These are phyloP conservation scores for Bucorvus abyssinicus DNA, from an alignment of 2,797 vertebrate genomes.

Conservation along the genomic window DNA sequence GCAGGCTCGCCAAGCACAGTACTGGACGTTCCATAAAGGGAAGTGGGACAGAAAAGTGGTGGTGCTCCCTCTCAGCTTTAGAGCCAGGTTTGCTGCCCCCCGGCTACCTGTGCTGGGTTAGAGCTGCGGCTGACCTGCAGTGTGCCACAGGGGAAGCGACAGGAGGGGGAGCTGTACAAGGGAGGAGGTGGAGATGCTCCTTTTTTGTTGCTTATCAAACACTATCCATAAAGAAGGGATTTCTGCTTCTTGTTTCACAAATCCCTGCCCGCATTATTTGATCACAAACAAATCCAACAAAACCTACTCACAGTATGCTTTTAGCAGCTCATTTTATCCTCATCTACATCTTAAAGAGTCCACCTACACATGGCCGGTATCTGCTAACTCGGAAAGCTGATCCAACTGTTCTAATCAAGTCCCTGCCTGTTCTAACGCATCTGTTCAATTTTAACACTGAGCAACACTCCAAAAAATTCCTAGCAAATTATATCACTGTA, in stretches of 20 bases:
- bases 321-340: constrained; percentile 58
- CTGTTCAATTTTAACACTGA: neutral
- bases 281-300: constrained; percentile 55
- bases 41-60: neutral
- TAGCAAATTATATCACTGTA: neutral
- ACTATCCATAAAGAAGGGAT: neutral
- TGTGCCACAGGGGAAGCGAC: neutral
- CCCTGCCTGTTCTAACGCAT: constrained; percentile 15
- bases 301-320: constrained; percentile 58
- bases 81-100: neutral
- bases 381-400: constrained; percentile 45
- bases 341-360: constrained; percentile 59
- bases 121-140: neutral
- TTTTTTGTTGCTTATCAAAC: neutral
- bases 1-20: neutral
- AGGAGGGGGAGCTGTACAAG: neutral
- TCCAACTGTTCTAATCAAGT: constrained; percentile 38
- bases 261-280: constrained; percentile 44
- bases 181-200: neutral
- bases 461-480: constrained; percentile 3
- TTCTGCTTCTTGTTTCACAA: constrained; percentile 39
- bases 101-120: neutral
- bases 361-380: constrained; percentile 58
- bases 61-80: neutral
- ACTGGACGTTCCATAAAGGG: neutral